phyloP scores from a whole-genome alignment of 2,797 vertebrate genomes.

The Agapornis canus region DNA sequence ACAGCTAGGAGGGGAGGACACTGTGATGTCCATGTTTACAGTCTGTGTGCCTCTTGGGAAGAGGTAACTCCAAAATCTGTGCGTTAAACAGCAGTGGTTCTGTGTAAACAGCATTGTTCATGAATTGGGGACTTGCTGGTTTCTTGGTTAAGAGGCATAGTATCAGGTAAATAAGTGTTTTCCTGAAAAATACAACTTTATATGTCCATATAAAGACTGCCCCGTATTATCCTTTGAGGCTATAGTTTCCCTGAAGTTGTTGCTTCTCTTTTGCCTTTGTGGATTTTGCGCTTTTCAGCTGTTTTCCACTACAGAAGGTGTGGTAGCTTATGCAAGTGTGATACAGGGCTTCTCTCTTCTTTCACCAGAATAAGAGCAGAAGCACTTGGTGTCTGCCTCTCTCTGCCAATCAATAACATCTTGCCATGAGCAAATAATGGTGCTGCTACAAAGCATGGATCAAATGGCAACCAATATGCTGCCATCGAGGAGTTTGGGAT shows the following conservation, averaged over 20 bases:
- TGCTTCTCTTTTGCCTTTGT: background rate
- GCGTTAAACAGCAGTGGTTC: background rate
- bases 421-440: background rate
- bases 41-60: background rate
- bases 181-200: background rate
- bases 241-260: background rate
- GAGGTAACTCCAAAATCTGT: background rate
- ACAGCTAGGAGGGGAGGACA: background rate
- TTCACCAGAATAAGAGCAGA: background rate
- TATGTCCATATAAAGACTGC: fast-evolving
- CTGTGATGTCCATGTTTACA: background rate
- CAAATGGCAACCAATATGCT: background rate
- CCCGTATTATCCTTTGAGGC: background rate
- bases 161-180: background rate
- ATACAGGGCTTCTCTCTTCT: background rate
- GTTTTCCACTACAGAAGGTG: background rate
- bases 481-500: background rate
- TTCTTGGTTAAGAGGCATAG: background rate
- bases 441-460: background rate
- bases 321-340: background rate
- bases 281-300: background rate
- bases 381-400: background rate
- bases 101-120: background rate
- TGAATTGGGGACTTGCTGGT: background rate
- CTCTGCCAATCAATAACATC: background rate